Evolutionary conservation across 2,113 vertebrate species (phyloP).

Genomic region (Hylia prasina): DNA sequence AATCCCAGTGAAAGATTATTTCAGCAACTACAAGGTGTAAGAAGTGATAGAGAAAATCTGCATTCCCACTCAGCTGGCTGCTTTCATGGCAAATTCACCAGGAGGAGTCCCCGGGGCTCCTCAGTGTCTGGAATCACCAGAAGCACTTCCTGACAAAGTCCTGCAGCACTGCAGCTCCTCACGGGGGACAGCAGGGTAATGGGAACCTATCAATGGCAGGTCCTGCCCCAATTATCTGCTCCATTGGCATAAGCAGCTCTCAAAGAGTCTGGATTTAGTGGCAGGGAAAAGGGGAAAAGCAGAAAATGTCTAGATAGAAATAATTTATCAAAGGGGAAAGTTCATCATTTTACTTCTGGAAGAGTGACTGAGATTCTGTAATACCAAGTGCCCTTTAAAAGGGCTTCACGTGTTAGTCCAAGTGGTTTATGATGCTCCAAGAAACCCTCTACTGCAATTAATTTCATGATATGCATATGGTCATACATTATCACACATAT

Average conservation of each 20-base stretch:
- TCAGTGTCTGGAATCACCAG: not conserved
- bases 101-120: not conserved
- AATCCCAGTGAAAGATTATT: not conserved
- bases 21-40: not conserved
- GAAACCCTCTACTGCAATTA: conserved; percentile 4
- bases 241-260: not conserved
- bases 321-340: not conserved
- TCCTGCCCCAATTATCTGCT: conserved; percentile 9
- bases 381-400: conserved; percentile 18
- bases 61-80: not conserved
- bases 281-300: not conserved
- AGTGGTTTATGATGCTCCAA: conserved; percentile 20
- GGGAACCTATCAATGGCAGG: not conserved
- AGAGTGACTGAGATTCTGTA: not conserved
- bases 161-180: not conserved
- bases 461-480: not conserved
- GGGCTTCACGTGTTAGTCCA: not conserved
- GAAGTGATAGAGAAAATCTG: not conserved
- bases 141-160: not conserved
- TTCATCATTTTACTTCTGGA: not conserved
- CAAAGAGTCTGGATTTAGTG: not conserved
- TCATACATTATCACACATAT: not conserved
- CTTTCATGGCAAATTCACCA: not conserved
- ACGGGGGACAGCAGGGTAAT: not conserved
- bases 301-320: not conserved